A percentile compares a stretch with the other conserved stretches of the same genome.
phyloP scores from a whole-genome alignment of 2,888 invertebrate species.

The Chloroclysta siterata region DNA sequence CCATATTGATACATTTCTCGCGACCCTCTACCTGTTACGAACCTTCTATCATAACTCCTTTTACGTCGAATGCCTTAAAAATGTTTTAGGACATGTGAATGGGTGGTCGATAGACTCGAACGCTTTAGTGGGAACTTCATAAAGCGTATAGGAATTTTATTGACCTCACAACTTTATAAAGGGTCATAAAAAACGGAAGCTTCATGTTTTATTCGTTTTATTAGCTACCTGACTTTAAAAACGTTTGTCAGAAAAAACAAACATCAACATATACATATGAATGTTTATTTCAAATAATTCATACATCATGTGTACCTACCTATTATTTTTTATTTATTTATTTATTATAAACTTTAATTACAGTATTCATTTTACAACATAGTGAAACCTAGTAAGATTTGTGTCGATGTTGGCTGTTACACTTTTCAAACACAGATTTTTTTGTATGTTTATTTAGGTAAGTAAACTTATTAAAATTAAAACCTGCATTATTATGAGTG shows the following conservation, averaged over 20 bases:
- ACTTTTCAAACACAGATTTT: too few species aligned
- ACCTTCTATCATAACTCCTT: slow-evolving; percentile 63
- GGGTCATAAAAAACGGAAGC: slow-evolving; percentile 38
- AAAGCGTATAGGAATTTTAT: slow-evolving; percentile 36
- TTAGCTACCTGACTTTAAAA: slow-evolving; percentile 11
- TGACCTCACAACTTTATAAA: slow-evolving; percentile 39
- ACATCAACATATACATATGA: neutral
- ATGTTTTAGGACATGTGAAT: slow-evolving; percentile 52
- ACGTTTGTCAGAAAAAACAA: neutral
- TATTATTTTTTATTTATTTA: too few species aligned
- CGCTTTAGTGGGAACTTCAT: slow-evolving; percentile 55
- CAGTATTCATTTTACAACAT: too few species aligned
- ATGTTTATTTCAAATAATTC: too few species aligned
- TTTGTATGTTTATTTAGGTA: too few species aligned
- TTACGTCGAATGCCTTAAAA: slow-evolving; percentile 52
- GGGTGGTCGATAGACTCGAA: slow-evolving; percentile 68
- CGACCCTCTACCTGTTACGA: slow-evolving; percentile 74
- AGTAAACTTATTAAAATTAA: too few species aligned
- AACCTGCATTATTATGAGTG: neutral
- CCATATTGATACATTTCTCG: slow-evolving; percentile 80
- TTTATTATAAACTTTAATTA: too few species aligned
- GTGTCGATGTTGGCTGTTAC: too few species aligned
- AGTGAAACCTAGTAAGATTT: too few species aligned
- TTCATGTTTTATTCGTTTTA: slow-evolving; percentile 27
- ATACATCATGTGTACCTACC: too few species aligned